Base-by-base conservation (phyloP, 2,888 invertebrate species). In the Shargacucullia verbasci region DNA sequence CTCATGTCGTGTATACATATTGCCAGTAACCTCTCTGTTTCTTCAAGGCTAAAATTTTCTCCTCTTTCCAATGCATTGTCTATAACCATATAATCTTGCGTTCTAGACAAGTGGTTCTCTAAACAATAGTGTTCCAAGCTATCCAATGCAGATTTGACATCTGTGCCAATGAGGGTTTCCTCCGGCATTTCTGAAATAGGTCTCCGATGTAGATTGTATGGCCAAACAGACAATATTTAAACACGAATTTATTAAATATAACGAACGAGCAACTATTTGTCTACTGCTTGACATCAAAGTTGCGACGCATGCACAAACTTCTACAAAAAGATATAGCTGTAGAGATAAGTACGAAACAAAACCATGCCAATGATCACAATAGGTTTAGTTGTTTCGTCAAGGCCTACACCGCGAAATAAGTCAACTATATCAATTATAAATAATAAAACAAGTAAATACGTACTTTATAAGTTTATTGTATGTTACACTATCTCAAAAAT, bases 141-240 rank as follows among this genome's bases (percentile, higher is more conserved):
- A 10, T 85, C 81, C 25, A 89, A 59, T 20, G 78, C 71, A 33
- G 47, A 63, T 29, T 77, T 63, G 27, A 89, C 53, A 29, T 77
- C 76, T n/a, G 54, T 33, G 13, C 25, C 34, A 33, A 20, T 57
- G 4, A 40, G 48, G 20, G 55, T 70, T 63, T 82, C 80, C 56
- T 86, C 81, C 47, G 82, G 79, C 88, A 88, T 89, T 55, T 73
- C 87, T 89, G 64, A 41, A 82, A 81, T 33, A 45, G 39, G 34
- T 58, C 48, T 31, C 29, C 31, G 49, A 54, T 57, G 11, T 10
- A 45, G 12, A 41, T 41, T 43, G 12, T 3, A 7, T 5, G 11
- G 31, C 12, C 0, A n/a, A 12, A 31, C 12, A 37, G 9, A 34
- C 29, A 15, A 0, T 27, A 29, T n/a, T 33, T 33, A 11, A 1